Conservation (phyloP, 1,140 invertebrate genomes). For the Ips nitidus region DNA sequence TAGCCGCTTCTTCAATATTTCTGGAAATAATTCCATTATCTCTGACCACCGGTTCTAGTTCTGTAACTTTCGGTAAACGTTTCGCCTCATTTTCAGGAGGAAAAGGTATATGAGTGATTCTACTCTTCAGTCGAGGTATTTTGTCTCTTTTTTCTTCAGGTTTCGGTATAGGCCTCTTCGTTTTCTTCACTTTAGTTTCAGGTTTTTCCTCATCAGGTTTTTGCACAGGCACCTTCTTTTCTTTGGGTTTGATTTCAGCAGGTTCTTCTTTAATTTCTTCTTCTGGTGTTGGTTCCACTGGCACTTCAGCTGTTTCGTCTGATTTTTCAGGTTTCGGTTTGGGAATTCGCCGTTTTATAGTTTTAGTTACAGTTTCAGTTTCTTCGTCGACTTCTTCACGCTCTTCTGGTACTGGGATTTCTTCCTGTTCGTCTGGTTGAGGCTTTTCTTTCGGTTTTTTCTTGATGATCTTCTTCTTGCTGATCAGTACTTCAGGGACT, state of each 20-base stretch:
- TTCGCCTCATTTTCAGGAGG: constrained; percentile 55
- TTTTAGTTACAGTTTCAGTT: constrained; percentile 20
- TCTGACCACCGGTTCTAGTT: constrained; percentile 55
- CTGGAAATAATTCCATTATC: constrained; percentile 68
- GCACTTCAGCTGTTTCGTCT: constrained; percentile 14
- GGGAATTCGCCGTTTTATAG: constrained; percentile 19
- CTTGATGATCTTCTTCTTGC: constrained; percentile 16
- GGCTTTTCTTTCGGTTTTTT: constrained; percentile 6
- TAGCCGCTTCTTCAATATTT: constrained; percentile 69
- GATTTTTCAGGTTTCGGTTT: constrained; percentile 9
- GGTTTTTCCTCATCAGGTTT: constrained; percentile 29
- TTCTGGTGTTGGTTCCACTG: not conserved
- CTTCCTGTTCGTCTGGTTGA: constrained; percentile 34
- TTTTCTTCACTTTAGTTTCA: constrained; percentile 37
- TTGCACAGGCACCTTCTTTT: constrained; percentile 4
- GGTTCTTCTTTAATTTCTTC: not conserved
- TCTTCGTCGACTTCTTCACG: constrained; percentile 17
- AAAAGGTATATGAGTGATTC: constrained; percentile 62
- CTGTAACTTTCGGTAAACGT: constrained; percentile 55
- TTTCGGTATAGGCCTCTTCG: constrained; percentile 20
- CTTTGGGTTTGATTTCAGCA: constrained; percentile 8
- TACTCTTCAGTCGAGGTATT: constrained; percentile 68
- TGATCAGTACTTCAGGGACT: constrained; percentile 30
- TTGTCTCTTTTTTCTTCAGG: constrained; percentile 55
- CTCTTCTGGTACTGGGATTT: constrained; percentile 31